Base-by-base conservation (phyloP, 1,140 invertebrate genomes). In the Drosophila kikkawai region DNA sequence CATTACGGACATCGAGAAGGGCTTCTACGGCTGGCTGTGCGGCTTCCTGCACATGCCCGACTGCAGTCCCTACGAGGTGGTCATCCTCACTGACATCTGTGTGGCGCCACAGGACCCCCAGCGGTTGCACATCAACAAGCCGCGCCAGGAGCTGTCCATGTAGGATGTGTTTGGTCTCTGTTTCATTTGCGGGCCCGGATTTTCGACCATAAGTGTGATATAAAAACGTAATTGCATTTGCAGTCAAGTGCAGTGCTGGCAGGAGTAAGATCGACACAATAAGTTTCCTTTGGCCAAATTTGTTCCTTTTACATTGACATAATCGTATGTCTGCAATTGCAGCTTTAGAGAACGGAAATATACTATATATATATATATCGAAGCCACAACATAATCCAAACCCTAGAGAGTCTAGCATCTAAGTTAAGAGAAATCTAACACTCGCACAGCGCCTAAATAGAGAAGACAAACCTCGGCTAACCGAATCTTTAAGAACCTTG, bases 21-120 rank as follows among this genome's bases (percentile, higher is more conserved):
- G 96, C 1, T 96, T 96, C 92, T 97, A 96, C 85, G 96, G 96
- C 32, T 96, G 96, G 96, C 92, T 96, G 37, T 97, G 96, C 92
- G 94, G 94, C 45, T 93, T 94, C 45, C 78, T 96, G 26, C 94
- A 94, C 69, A 93, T 96, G 69, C 95, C 96, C 58, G 95, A 96
- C 81, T 97, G 96, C 85, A 92, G 86, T 42, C 90, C 88, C 26
- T 91, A 91, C 47, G 90, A 92, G 65, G 91, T 93, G 26, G 91
- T 93, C 11, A 92, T 93, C 45, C 57, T 93, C 7, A 93, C 91
- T 0, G 92, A 93, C 47, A 91, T 93, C 11, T 87, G 86, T 34
- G 68, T 91, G n/a, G 81, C 90, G 17, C 85, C 83, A 4, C 84
- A 90, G 44, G 86, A 91, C 47, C 86, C 87, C 0, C 91, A 91